A percentile compares a stretch with the other conserved stretches of the same genome.
These are phyloP conservation scores for Epistrophella euchroma DNA, from an alignment of 2,888 invertebrate genomes.

Conservation along the genomic window DNA sequence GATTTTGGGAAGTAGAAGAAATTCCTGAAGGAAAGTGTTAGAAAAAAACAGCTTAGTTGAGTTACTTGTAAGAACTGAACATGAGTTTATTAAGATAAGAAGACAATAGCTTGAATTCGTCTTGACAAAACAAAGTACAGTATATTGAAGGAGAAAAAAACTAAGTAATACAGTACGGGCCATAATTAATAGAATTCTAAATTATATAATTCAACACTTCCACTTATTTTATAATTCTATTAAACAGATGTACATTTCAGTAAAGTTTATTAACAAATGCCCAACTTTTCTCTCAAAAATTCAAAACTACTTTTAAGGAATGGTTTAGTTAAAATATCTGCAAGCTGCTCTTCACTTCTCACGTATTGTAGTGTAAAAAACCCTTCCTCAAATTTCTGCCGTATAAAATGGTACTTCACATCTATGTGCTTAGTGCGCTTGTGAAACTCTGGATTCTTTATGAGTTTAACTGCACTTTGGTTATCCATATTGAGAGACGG, in stretches of 20 bases:
- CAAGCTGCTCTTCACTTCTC: neutral
- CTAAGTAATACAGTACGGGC: no score
- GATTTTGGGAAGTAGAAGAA: no score
- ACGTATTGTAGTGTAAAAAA: constrained; percentile 1
- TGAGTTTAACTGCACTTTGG: neutral
- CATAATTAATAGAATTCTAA: neutral
- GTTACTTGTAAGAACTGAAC: no score
- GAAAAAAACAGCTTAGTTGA: no score
- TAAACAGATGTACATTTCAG: neutral
- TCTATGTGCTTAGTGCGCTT: constrained; percentile 3
- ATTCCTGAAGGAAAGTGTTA: no score
- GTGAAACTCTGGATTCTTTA: neutral
- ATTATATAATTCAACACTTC: neutral
- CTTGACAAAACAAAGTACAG: no score
- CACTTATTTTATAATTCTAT: neutral
- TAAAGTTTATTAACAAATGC: neutral
- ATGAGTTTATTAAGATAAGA: no score
- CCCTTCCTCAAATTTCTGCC: neutral
- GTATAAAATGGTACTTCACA: neutral
- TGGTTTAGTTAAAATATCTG: neutral
- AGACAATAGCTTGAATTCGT: no score
- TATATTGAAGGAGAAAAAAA: no score
- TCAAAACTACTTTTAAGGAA: neutral
- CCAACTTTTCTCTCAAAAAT: constrained; percentile 9
- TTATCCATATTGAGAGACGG: constrained; percentile 1